Evolutionary conservation across 64 coral and sea anemone species (phyloP), one percentile per base, ranked within the genome.

Genomic region (Porites lutea): DNA sequence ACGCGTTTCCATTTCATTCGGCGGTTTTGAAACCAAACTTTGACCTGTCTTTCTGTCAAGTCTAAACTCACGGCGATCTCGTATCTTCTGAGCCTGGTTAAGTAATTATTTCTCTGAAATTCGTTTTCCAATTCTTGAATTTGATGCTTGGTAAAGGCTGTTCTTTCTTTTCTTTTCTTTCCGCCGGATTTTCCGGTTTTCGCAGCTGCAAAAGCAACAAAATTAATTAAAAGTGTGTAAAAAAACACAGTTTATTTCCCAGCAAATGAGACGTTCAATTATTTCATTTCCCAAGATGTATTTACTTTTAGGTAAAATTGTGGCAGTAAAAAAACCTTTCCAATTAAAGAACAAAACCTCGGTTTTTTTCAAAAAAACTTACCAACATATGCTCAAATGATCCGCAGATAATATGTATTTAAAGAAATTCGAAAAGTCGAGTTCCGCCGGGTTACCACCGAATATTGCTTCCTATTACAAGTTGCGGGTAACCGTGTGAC

Each of bases 81-180:
- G 73, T 93, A 93, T 43, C 91, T 74, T 44, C 91, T 72, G 5
- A 93, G 91, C 37, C 91, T 86, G 58, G 91, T 93, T 19, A 93
- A 69, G 74, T 93, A 93, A 67, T 93, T 93, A 87, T 93, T 93
- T 52, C 91, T 60, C 53, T 93, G 82, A 65, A 93, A 93, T 81
- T 93, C 91, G 65, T 93, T 93, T 59, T 93, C 91, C 61, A 93
- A 73, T 87, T 93, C 91, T 68, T 93, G 91, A 22, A 93, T 93
- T 93, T 93, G 91, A 65, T 93, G 91, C 71, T 93, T 93, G 23
- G 91, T 93, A 81, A 93, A 93, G 27, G 91, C 91, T 55, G 91
- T 93, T 37, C 91, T 74, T 49, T 93, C 91, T 37, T 93, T 93
- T 21, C 91, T 86, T 69, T 93, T 93, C 64, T 87, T 93, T 43